Evolutionary conservation across 2,888 invertebrate genomes (phyloP).

Genomic region (Nephrotoma flavescens): DNA sequence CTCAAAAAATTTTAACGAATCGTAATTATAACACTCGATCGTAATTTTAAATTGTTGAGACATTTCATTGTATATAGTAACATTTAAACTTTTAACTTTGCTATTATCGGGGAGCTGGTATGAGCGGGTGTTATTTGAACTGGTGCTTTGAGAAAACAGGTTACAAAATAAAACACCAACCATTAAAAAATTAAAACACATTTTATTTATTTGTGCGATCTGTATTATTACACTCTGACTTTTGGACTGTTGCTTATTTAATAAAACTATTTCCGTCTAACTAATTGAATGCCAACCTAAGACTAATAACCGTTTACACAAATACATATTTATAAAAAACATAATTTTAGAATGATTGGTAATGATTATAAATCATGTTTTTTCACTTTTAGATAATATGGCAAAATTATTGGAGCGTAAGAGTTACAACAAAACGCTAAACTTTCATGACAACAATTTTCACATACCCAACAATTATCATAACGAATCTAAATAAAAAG

Average conservation of each 20-base stretch:
- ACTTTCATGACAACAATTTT: too few species aligned
- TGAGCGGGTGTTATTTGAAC: background rate
- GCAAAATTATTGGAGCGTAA: too few species aligned
- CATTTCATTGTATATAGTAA: background rate
- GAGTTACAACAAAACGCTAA: too few species aligned
- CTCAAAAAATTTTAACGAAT: background rate
- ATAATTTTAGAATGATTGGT: too few species aligned
- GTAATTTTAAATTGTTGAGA: background rate
- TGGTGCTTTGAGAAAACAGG: background rate
- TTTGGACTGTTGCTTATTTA: background rate
- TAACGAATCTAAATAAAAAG: too few species aligned
- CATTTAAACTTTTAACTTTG: background rate
- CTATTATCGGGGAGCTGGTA: background rate
- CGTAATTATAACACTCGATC: background rate
- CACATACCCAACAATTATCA: too few species aligned
- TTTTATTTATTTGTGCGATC: background rate
- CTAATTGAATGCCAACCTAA: background rate
- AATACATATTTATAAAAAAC: too few species aligned
- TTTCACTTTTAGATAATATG: too few species aligned
- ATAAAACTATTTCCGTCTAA: background rate
- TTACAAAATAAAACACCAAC: background rate
- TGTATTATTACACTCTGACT: background rate
- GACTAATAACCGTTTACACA: too few species aligned
- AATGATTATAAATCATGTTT: too few species aligned
- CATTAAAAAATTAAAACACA: background rate